Evolutionary conservation across 2,888 invertebrate genomes (phyloP).

Genomic region (Drosophila robusta): DNA sequence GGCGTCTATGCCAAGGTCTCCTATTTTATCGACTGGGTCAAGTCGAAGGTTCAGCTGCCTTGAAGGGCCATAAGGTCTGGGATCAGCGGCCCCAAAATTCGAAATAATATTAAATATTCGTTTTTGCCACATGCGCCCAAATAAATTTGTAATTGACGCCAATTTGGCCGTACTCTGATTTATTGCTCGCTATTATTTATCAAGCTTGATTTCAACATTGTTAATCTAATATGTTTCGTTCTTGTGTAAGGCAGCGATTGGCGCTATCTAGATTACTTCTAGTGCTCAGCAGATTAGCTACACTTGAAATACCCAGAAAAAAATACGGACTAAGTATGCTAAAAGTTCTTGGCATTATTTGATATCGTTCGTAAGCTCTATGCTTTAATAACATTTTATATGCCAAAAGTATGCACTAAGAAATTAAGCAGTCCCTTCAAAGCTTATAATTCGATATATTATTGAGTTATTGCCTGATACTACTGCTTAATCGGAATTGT

Average conservation of each 20-base stretch:
- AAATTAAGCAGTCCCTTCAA: background rate
- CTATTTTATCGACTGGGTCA: constrained; percentile 62
- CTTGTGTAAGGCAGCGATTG: constrained; percentile 19
- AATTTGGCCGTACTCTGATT: constrained; percentile 10
- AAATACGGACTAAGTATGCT: constrained; percentile 3
- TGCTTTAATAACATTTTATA: background rate
- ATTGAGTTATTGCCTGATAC: too few relatives aligned
- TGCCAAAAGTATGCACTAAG: constrained; percentile 12
- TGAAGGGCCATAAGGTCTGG: background rate
- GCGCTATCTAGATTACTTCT: constrained; percentile 13
- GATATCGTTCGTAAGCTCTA: too few relatives aligned
- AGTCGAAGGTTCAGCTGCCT: constrained; percentile 22
- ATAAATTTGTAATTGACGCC: constrained; percentile 34
- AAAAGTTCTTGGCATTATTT: background rate
- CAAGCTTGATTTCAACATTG: constrained; percentile 18
- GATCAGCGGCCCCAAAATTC: too few relatives aligned
- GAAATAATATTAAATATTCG: too few relatives aligned
- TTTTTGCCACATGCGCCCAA: constrained; percentile 44
- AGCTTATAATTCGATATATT: background rate
- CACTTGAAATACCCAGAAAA: constrained; percentile 1
- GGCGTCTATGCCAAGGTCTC: constrained; percentile 79
- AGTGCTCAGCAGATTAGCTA: constrained; percentile 11
- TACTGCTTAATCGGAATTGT: too few relatives aligned
- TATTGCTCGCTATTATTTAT: constrained; percentile 10
- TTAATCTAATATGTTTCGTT: constrained; percentile 12